These are phyloP conservation scores for Megaleporinus macrocephalus DNA, from an alignment of 2,113 vertebrate genomes.

Conservation along the genomic window DNA sequence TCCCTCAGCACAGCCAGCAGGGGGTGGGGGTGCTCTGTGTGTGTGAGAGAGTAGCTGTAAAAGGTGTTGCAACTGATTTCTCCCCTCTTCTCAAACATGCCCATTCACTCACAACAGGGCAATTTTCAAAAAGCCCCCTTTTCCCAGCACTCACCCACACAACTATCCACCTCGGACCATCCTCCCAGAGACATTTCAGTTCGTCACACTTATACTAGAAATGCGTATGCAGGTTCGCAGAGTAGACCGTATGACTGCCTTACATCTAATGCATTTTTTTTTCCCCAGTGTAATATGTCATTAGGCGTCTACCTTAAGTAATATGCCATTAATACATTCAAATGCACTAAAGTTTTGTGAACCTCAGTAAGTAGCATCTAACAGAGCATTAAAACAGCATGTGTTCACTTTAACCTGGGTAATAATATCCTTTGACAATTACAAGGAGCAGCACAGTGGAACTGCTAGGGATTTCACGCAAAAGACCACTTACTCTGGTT, in stretches of 20 bases:
- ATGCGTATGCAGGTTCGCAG: no score
- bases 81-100: conserved; percentile 34
- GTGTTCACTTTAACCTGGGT: not conserved
- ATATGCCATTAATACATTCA: not conserved
- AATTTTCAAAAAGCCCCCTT: conserved; percentile 38
- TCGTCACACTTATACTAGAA: not conserved
- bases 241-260: no score
- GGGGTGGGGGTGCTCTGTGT: not conserved
- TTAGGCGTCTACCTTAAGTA: not conserved
- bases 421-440: not conserved
- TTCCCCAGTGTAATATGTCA: no score
- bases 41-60: conserved; percentile 38
- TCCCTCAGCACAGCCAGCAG: conserved; percentile 48
- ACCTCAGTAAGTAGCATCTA: not conserved
- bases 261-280: no score
- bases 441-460: not conserved
- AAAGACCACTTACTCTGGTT: not conserved
- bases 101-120: conserved; percentile 45
- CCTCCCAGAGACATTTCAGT: not conserved
- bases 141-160: not conserved
- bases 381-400: not conserved
- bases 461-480: not conserved
- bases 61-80: conserved; percentile 52
- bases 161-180: no score
- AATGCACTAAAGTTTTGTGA: not conserved